Evolutionary conservation across 2,888 invertebrate species (phyloP).

Genomic region (Oasisia sp.): DNA sequence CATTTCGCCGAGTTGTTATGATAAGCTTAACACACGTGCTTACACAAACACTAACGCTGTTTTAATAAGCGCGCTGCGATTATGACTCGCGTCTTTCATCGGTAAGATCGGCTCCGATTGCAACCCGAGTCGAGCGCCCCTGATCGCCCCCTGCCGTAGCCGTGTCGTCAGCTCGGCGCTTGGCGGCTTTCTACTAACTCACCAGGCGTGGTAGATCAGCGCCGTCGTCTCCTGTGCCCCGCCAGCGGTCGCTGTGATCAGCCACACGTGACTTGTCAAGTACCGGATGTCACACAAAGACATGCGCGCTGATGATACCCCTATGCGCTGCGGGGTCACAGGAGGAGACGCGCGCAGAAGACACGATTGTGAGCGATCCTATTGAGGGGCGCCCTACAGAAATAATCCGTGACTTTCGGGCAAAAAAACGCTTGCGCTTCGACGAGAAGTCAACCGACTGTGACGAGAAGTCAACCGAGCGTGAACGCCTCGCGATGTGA

Average conservation of each 20-base stretch:
- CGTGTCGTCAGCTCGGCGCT: not conserved
- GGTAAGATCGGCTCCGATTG: not conserved
- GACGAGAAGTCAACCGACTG: not conserved
- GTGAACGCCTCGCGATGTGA: not conserved
- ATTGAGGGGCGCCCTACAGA: not conserved
- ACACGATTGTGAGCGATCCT: not conserved
- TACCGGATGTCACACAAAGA: not conserved
- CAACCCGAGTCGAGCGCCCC: not conserved
- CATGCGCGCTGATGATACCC: not conserved
- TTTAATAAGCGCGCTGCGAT: slow-evolving; percentile 12
- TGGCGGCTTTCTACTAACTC: not conserved
- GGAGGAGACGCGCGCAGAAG: not conserved
- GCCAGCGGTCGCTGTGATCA: slow-evolving; percentile 17
- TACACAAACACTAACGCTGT: slow-evolving; percentile 7
- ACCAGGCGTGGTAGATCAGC: not conserved
- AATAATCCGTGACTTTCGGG: not conserved
- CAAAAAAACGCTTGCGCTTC: not conserved
- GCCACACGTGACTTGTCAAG: not conserved
- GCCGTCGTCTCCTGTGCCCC: not conserved
- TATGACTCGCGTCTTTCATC: not conserved
- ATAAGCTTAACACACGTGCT: not conserved
- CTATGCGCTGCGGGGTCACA: not conserved
- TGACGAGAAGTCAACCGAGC: not conserved
- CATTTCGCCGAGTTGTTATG: slow-evolving; percentile 3
- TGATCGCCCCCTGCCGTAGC: not conserved